These are phyloP conservation scores for Steatocranus sp. DNA, from an alignment of 2,797 vertebrate genomes.

Conservation along the genomic window DNA sequence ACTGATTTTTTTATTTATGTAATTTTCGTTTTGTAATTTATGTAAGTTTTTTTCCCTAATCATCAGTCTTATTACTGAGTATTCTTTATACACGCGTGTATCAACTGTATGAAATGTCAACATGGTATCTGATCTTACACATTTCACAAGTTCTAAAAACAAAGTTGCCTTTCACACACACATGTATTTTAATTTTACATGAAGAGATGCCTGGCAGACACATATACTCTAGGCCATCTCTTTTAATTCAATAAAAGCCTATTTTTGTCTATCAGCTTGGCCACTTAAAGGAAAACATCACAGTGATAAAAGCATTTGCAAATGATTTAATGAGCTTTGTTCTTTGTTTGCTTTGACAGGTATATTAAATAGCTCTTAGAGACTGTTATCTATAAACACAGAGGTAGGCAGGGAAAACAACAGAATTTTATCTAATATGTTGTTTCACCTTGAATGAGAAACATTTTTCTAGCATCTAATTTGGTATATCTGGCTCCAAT, in stretches of 20 bases:
- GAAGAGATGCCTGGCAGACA: not conserved
- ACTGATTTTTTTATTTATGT: not conserved
- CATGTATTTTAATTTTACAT: not conserved
- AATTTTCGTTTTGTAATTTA: not conserved
- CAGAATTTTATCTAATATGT: constrained; percentile 38
- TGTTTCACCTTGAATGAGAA: constrained; percentile 49
- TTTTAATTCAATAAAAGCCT: not conserved
- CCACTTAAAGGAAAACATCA: not conserved
- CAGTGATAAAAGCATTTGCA: not conserved
- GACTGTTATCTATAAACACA: constrained; percentile 9
- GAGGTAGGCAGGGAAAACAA: constrained; percentile 24
- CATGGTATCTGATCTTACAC: not conserved
- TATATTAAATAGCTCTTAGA: constrained; percentile 1
- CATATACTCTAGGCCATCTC: not conserved
- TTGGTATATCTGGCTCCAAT: constrained; percentile 64
- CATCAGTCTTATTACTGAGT: constrained; percentile 23
- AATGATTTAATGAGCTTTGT: constrained; percentile 2
- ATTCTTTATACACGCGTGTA: constrained; percentile 14
- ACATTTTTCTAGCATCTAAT: constrained; percentile 53
- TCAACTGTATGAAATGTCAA: not conserved
- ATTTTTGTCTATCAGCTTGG: not conserved
- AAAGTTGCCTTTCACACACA: not conserved
- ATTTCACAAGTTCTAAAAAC: not conserved
- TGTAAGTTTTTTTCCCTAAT: not conserved
- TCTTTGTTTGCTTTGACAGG: constrained; percentile 17